Evolutionary conservation across 2,113 vertebrate species (phyloP).

Genomic region (Notothenia rossii): DNA sequence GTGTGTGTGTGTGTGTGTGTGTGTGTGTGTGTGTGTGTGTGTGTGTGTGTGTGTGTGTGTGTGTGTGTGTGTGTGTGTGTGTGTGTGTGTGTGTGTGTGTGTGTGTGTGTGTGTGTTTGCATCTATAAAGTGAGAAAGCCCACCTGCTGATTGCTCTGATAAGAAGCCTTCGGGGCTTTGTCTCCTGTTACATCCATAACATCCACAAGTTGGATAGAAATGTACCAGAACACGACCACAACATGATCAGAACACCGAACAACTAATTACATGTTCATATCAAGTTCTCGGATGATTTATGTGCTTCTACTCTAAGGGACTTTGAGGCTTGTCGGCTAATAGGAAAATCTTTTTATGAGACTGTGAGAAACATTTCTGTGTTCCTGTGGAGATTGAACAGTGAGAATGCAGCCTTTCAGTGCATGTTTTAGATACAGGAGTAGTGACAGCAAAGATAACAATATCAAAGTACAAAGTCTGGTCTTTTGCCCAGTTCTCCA

Average conservation of each 20-base stretch:
- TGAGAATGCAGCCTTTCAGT: constrained; percentile 22
- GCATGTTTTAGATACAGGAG: constrained; percentile 41
- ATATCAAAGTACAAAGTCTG: constrained; percentile 48
- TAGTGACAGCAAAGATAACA: constrained; percentile 60
- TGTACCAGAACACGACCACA: constrained; percentile 37
- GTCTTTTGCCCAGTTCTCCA: constrained; percentile 47
- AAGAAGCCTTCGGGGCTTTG: constrained; percentile 47
- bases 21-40: constrained; percentile 27
- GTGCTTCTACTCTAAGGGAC: constrained; percentile 2
- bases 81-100: constrained; percentile 17
- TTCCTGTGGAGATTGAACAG: constrained; percentile 9
- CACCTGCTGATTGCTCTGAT: constrained; percentile 77
- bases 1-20: constrained; percentile 27
- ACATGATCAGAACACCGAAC: constrained; percentile 44
- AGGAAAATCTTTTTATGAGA: constrained; percentile 34
- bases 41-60: constrained; percentile 21
- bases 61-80: constrained; percentile 11
- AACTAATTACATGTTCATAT: constrained; percentile 41
- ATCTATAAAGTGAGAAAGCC: constrained; percentile 49
- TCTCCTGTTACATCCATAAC: constrained; percentile 59
- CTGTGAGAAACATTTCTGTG: constrained; percentile 20
- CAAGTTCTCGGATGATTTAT: constrained; percentile 50
- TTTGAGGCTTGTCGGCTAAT: constrained; percentile 18
- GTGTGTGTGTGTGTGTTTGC: constrained; percentile 30
- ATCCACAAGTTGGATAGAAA: constrained; percentile 51